phyloP scores from a whole-genome alignment of 1,140 invertebrate species.

The Ceratina australensis region DNA sequence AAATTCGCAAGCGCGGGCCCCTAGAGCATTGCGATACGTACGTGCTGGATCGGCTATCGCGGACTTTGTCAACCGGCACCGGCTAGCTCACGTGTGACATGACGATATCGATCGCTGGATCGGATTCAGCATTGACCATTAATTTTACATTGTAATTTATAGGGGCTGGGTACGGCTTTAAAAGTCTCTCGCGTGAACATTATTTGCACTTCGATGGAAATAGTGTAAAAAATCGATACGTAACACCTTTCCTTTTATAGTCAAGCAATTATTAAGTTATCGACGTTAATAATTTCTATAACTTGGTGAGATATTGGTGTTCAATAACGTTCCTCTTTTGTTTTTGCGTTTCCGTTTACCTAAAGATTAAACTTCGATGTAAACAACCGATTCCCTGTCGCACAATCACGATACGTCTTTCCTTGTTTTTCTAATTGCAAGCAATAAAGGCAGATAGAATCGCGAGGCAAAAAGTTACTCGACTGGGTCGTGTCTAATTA shows the following conservation, averaged over 20 bases:
- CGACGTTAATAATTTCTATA: neutral
- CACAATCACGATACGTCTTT: no score
- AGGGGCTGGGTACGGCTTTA: neutral
- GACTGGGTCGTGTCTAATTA: no score
- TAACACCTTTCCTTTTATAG: neutral
- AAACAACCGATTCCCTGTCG: no score
- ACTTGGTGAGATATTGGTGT: neutral
- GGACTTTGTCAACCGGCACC: neutral
- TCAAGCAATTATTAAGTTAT: neutral
- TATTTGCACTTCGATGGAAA: neutral
- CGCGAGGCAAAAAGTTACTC: no score
- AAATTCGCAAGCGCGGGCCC: neutral
- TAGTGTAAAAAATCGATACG: conserved; percentile 36
- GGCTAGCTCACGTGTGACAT: neutral
- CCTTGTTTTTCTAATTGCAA: no score
- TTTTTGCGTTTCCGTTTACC: no score
- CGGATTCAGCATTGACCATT: conserved; percentile 10
- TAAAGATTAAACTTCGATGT: neutral
- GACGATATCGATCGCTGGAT: conserved; percentile 32
- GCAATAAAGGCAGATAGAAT: no score
- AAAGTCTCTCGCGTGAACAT: neutral
- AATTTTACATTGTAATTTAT: conserved; percentile 16
- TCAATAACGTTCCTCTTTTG: neutral
- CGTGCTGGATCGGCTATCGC: neutral
- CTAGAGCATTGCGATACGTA: neutral